Evolutionary conservation across 2,888 invertebrate species (phyloP).

Genomic region (Tachina lurida): DNA sequence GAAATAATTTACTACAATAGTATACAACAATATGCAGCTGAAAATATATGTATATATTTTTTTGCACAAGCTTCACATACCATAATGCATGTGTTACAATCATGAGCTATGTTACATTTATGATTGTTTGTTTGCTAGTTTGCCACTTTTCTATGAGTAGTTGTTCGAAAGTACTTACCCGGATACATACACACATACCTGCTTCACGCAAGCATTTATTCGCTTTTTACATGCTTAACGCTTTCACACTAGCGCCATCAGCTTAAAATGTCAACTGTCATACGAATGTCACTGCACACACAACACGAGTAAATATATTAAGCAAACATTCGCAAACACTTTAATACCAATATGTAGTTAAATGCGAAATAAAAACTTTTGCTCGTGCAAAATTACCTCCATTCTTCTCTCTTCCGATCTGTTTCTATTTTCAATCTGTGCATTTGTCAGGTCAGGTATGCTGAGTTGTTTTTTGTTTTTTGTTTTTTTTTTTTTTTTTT

Average conservation of each 20-base stretch:
- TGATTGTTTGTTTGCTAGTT: constrained; percentile 22
- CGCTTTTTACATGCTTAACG: constrained; percentile 59
- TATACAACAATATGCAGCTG: constrained; percentile 6
- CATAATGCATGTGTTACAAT: constrained; percentile 8
- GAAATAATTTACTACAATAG: constrained; percentile 51
- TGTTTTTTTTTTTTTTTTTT: constrained; percentile 29
- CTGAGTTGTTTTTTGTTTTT: constrained; percentile 16
- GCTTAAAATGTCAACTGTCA: constrained; percentile 73
- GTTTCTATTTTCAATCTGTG: not conserved
- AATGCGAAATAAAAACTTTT: constrained; percentile 16
- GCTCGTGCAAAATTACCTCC: constrained; percentile 48
- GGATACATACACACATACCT: not conserved
- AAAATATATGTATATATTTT: constrained; percentile 1
- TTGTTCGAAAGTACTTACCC: not conserved
- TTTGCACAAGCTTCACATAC: constrained; percentile 8
- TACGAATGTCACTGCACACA: constrained; percentile 61
- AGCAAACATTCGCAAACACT: not conserved
- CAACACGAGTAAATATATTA: constrained; percentile 36
- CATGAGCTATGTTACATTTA: constrained; percentile 46
- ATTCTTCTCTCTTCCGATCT: not conserved
- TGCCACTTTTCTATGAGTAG: not conserved
- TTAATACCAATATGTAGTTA: not conserved
- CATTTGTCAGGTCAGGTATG: constrained; percentile 5
- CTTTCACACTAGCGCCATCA: constrained; percentile 69
- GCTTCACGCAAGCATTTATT: constrained; percentile 31